Conservation (phyloP, 2,113 vertebrate genomes). For the Coptodon bakossiorum region DNA sequence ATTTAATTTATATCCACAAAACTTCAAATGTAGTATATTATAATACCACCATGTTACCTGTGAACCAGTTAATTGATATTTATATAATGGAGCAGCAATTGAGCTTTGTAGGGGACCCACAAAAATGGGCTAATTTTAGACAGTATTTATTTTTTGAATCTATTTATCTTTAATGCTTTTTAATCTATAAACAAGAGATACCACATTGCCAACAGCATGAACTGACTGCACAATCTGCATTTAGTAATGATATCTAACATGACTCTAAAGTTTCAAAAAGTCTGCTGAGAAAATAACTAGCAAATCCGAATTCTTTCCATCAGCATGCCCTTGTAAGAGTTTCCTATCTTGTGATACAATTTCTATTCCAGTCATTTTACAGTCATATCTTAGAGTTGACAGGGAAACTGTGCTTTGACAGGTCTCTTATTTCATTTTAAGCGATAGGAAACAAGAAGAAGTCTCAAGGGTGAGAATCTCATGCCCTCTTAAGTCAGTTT, state of each 20-base stretch:
- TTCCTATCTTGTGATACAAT: background rate
- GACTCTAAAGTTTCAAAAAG: background rate
- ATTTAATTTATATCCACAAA: background rate
- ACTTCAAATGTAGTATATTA: background rate
- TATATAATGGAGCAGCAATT: background rate
- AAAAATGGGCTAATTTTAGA: background rate
- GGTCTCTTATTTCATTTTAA: slow-evolving; percentile 41
- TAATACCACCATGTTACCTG: background rate
- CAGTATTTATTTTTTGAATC: background rate
- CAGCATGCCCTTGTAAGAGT: background rate
- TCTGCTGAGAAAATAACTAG: background rate
- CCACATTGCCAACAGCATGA: background rate
- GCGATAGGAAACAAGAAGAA: slow-evolving; percentile 37
- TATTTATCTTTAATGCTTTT: background rate
- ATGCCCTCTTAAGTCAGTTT: slow-evolving; percentile 48
- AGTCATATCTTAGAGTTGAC: slow-evolving; percentile 17
- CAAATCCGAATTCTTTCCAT: background rate
- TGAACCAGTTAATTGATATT: background rate
- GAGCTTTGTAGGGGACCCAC: background rate
- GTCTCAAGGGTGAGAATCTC: slow-evolving; percentile 36
- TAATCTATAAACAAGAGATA: background rate
- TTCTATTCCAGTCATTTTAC: slow-evolving; percentile 13
- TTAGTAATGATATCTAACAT: background rate
- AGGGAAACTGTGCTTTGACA: slow-evolving; percentile 40
- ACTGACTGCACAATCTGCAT: background rate